These are phyloP conservation scores for Mus spicilegus DNA, from an alignment of 2,113 vertebrate species.

Conservation along the genomic window DNA sequence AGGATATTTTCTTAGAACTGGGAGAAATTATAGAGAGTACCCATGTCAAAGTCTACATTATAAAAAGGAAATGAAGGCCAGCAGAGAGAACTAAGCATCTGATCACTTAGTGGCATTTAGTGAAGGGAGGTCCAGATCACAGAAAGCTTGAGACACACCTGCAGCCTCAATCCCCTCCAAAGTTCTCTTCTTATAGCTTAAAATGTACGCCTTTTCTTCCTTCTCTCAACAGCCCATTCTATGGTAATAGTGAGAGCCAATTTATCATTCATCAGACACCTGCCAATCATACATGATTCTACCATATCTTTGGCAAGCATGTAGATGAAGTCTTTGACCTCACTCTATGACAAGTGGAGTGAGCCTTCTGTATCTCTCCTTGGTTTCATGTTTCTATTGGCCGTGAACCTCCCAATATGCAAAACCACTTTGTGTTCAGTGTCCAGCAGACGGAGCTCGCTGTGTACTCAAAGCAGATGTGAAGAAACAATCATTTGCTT, in stretches of 20 bases:
- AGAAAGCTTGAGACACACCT: not conserved
- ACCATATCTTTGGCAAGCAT: not conserved
- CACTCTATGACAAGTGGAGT: not conserved
- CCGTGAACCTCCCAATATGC: not conserved
- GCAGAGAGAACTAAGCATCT: not conserved
- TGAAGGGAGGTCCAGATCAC: not conserved
- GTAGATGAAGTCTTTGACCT: not conserved
- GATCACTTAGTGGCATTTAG: not conserved
- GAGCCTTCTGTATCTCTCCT: not conserved
- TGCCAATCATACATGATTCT: not conserved
- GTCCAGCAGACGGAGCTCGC: not conserved
- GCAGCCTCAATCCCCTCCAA: not conserved
- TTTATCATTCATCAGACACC: not conserved
- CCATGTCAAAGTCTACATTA: not conserved
- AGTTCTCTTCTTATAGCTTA: not conserved
- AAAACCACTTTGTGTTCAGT: conserved; percentile 39
- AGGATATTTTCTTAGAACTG: not conserved
- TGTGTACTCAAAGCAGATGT: not conserved
- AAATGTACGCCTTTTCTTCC: not conserved
- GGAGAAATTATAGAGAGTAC: not conserved
- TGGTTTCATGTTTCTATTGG: not conserved
- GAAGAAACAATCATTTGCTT: conserved; percentile 59
- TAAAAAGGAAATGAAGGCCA: not conserved
- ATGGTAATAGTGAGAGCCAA: not conserved
- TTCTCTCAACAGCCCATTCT: not conserved